Base-by-base conservation (phyloP, 1,140 invertebrate genomes). In the Drosophila obscura region DNA sequence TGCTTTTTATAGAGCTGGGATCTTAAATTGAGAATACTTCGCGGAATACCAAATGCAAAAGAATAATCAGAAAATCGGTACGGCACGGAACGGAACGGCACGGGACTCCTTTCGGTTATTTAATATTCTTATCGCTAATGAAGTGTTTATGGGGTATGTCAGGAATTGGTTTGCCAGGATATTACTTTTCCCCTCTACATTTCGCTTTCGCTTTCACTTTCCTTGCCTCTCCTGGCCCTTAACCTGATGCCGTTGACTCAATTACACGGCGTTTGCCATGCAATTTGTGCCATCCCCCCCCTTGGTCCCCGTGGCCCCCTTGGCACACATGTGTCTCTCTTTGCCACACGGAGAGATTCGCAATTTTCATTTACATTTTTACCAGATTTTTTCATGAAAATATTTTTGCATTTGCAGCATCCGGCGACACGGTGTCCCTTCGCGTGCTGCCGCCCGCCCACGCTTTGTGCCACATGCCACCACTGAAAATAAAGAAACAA, bases 361-460 rank as follows among this genome's bases (percentile, higher is more conserved):
- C 79, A 75, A 85, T 87, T 82, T 88, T 79, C 80, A 83, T 82
- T 83, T 82, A 66, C 66, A 83, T 82, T 82, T 78, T 39, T 50
- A 35, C 49, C 55, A 61, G 73, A 61, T 39, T 39, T 87, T 88
- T 87, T 88, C 67, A 88, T 50, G 43, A 64, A 79, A 88, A 88
- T 83, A 88, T 71, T 84, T 83, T 88, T 88, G 84, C 83, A 88
- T 88, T 88, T 88, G 80, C 83, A 88, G 83, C 83, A 89, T 83
- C 83, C 83, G 83, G 79, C 64, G 76, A 75, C 58, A 80, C 76
- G 73, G 73, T 39, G 35, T 39, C 75, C 58, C 43, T 31, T 31
- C 31, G 31, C 31, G 31, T 9, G 31, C 2, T 31, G 31, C 31
- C 8, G 8, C 61, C 51, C 67, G 56, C 56, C 44, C 48, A 50